phyloP scores from a whole-genome alignment of 1,140 invertebrate species.

The Pentalonia nigronervosa region DNA sequence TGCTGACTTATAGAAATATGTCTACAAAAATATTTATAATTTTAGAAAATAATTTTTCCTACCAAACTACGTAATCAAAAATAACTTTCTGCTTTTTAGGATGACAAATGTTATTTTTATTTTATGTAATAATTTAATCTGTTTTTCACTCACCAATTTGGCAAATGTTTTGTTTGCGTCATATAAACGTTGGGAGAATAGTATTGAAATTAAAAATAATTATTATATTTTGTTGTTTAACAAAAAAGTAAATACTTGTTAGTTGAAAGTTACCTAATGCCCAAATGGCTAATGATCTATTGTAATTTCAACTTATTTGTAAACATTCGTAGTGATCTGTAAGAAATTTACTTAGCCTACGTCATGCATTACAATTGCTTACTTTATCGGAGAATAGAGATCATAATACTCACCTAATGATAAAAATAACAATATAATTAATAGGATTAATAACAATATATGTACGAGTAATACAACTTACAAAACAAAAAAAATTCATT shows the following conservation, averaged over 20 bases:
- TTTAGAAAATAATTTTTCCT: not conserved
- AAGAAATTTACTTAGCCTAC: not conserved
- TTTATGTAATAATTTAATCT: not conserved
- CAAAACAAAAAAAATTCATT: not conserved
- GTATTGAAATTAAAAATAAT: not conserved
- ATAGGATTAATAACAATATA: not conserved
- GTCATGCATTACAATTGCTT: not conserved
- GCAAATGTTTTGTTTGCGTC: slow-evolving; percentile 3
- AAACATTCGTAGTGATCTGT: not conserved
- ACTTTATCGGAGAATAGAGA: not conserved
- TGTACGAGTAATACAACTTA: no score
- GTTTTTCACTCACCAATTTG: not conserved
- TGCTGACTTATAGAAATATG: not conserved
- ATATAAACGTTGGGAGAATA: not conserved
- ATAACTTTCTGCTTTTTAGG: not conserved
- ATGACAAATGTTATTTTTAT: not conserved
- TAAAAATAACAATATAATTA: not conserved
- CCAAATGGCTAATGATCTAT: not conserved
- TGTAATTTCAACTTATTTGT: not conserved
- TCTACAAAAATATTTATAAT: not conserved
- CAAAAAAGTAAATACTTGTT: not conserved
- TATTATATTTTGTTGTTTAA: not conserved
- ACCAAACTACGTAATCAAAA: not conserved
- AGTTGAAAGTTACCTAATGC: not conserved
- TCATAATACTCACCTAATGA: not conserved